Base-by-base conservation (phyloP, 2,888 invertebrate species). In the Conops quadrifasciatus region DNA sequence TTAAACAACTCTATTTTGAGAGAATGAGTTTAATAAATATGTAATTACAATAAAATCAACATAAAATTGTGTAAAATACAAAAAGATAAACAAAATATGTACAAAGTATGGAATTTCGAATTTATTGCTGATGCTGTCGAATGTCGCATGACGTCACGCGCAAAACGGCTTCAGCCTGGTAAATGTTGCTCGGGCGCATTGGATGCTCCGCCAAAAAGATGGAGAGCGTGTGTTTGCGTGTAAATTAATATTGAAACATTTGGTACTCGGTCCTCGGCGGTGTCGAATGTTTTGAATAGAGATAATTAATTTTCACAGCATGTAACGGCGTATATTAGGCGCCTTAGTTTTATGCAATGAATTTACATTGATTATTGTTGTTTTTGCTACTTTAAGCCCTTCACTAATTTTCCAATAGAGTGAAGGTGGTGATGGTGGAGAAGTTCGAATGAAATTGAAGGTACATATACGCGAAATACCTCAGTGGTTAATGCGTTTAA, bases 271-370 rank as follows among this genome's bases (percentile, higher is more conserved):
- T 19, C 19, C n/a, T n/a, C n/a, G n/a, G 9, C 36, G 36, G 36
- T 56, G 53, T 45, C 26, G 19, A 43, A 62, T 19, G 11, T 26
- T 47, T 24, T 63, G 56, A 30, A 21, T 45, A 51, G 36, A 28
- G 30, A 66, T 66, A 66, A 66, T 66, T 66, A 66, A 66, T 66
- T 66, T 66, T 30, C 53, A 66, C 5, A 56, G 53, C 56, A 56
- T 66, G 53, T 28, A 28, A 4, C 9, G 36, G 36, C 9, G 36
- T 36, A 36, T 36, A 53, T 56, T 21, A 16, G 66, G 66, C 66
- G 43, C 36, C 24, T 53, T 9, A 5, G 36, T 21, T 51, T 19
- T 62, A 62, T 45, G 62, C 43, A 53, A 21, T n/a, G 21, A 21
- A 53, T 53, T 53, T 4, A 4, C 36, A 36, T 36, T 36, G n/a